These are phyloP conservation scores for Magallana gigas DNA, from an alignment of 1,140 invertebrate genomes.

Conservation along the genomic window DNA sequence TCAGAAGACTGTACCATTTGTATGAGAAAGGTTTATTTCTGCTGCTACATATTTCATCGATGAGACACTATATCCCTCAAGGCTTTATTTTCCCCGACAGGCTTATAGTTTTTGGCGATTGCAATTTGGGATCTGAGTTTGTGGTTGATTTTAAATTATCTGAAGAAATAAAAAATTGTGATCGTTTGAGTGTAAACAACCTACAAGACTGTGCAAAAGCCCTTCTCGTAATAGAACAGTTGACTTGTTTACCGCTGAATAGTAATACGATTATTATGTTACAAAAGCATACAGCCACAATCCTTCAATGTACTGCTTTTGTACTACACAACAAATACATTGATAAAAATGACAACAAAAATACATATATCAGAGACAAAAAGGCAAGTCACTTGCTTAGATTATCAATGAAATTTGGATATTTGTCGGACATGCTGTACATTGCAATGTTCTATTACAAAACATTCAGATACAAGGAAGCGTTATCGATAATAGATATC, in stretches of 20 bases:
- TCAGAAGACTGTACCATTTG: neutral
- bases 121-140: neutral
- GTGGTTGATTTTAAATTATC: neutral
- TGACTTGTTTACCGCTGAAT: neutral
- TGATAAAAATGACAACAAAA: neutral
- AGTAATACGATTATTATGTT: neutral
- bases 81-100: neutral
- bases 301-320: neutral
- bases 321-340: neutral
- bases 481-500: neutral
- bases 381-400: neutral
- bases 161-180: neutral
- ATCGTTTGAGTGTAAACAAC: neutral
- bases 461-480: neutral
- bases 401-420: neutral
- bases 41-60: neutral
- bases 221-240: neutral
- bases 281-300: neutral
- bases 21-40: neutral
- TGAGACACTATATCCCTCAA: neutral
- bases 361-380: neutral
- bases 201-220: neutral
- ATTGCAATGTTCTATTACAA: conserved; percentile 3
- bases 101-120: neutral
- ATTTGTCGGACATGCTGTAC: neutral